Evolutionary conservation across 2,113 vertebrate genomes (phyloP).

Genomic region (Elaphurus davidianus): DNA sequence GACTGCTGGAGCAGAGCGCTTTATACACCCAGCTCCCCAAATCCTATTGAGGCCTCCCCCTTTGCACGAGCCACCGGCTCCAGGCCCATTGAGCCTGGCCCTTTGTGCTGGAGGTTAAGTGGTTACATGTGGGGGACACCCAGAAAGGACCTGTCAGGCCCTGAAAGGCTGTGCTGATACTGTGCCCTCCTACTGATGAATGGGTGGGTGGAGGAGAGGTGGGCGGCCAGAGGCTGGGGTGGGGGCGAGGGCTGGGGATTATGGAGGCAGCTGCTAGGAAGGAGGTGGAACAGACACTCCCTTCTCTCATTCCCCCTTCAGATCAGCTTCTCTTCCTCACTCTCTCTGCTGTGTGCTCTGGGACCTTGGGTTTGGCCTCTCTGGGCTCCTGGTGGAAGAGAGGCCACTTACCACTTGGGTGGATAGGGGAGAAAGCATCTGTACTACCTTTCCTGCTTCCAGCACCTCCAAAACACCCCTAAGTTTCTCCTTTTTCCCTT

Average conservation of each 20-base stretch:
- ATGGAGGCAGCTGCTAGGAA: constrained; percentile 68
- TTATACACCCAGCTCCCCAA: constrained; percentile 85
- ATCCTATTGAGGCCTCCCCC: constrained; percentile 81
- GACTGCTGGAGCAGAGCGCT: constrained; percentile 80
- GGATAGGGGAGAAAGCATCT: neutral
- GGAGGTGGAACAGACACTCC: neutral
- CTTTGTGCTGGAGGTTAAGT: constrained; percentile 88
- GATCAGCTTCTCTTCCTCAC: neutral
- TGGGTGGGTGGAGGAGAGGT: constrained; percentile 59
- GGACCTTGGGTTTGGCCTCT: neutral
- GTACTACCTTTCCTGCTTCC: neutral
- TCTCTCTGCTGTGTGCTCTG: neutral
- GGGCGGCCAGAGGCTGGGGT: constrained; percentile 29
- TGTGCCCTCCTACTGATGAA: constrained; percentile 54
- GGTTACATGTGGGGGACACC: constrained; percentile 84
- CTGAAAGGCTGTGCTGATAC: constrained; percentile 47
- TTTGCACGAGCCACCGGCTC: constrained; percentile 82
- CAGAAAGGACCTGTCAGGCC: constrained; percentile 78
- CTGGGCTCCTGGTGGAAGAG: neutral
- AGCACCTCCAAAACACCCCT: neutral
- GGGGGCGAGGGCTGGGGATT: constrained; percentile 44
- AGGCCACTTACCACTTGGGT: neutral
- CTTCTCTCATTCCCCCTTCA: neutral
- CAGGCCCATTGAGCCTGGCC: constrained; percentile 80
- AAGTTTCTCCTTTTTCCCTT: neutral